A percentile compares a stretch with the other conserved stretches of the same genome.
phyloP scores from a whole-genome alignment of 2,113 vertebrate genomes.

The Ceyx margarethae region DNA sequence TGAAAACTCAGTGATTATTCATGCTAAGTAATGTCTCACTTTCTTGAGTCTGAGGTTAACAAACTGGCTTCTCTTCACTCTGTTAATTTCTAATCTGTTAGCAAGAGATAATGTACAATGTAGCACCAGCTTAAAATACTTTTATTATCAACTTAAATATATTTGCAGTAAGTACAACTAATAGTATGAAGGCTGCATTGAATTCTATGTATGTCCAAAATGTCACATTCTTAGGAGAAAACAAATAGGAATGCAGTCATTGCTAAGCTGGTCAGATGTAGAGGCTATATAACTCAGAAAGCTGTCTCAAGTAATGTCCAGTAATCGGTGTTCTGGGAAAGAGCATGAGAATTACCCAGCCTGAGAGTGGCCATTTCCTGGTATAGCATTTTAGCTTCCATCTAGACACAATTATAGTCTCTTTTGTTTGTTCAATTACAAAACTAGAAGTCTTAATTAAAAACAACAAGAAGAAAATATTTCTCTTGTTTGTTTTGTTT shows the following conservation, averaged over 20 bases:
- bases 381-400: constrained; percentile 10
- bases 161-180: neutral
- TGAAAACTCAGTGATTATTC: neutral
- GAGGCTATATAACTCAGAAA: constrained; percentile 2
- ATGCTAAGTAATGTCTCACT: neutral
- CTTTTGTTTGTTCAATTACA: constrained; percentile 8
- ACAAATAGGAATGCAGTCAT: constrained; percentile 2
- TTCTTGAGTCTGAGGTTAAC: neutral
- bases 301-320: neutral
- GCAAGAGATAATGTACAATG: neutral
- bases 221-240: neutral
- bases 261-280: constrained; percentile 2
- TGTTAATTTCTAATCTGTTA: neutral
- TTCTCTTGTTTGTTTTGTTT: neutral
- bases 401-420: neutral
- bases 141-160: neutral
- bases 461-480: neutral
- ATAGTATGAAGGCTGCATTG: neutral
- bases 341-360: neutral
- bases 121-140: neutral
- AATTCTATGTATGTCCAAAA: neutral
- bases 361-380: constrained; percentile 21
- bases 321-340: constrained; percentile 39
- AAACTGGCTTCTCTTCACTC: neutral
- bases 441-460: constrained; percentile 16